Conservation (phyloP, 2,113 vertebrate genomes). For the Platichthys stellatus region DNA sequence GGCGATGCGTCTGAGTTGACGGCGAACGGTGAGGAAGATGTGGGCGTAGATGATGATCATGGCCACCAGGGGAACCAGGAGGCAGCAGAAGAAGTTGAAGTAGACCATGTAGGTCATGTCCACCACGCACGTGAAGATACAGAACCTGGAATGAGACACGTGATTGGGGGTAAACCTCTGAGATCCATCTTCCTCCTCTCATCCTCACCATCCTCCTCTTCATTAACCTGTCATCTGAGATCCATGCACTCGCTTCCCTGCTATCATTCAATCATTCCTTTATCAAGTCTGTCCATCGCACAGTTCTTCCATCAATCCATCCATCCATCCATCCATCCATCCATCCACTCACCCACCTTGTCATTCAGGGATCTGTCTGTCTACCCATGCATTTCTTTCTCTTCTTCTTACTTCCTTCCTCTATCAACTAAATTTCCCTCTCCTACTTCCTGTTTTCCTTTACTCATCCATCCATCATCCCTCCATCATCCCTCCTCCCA, state of each 20-base stretch:
- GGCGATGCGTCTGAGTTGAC: slow-evolving; percentile 38
- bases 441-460: no score
- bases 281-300: no score
- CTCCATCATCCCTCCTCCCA: not conserved
- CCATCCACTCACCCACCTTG: no score
- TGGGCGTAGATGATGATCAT: slow-evolving; percentile 64
- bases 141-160: slow-evolving; percentile 40
- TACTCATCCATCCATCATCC: not conserved
- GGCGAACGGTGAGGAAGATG: slow-evolving; percentile 53
- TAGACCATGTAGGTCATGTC: slow-evolving; percentile 70
- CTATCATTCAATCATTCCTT: no score
- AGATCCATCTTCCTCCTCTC: not conserved
- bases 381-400: no score
- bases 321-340: not conserved
- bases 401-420: no score
- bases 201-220: not conserved
- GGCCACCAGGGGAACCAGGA: slow-evolving; percentile 54
- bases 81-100: slow-evolving; percentile 58
- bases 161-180: not conserved
- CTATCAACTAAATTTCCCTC: no score
- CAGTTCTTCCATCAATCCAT: not conserved
- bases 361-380: no score
- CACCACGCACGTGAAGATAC: slow-evolving; percentile 61
- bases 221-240: no score
- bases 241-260: no score